Evolutionary conservation across 2,888 invertebrate species (phyloP).

Genomic region (Urechis unicinctus): DNA sequence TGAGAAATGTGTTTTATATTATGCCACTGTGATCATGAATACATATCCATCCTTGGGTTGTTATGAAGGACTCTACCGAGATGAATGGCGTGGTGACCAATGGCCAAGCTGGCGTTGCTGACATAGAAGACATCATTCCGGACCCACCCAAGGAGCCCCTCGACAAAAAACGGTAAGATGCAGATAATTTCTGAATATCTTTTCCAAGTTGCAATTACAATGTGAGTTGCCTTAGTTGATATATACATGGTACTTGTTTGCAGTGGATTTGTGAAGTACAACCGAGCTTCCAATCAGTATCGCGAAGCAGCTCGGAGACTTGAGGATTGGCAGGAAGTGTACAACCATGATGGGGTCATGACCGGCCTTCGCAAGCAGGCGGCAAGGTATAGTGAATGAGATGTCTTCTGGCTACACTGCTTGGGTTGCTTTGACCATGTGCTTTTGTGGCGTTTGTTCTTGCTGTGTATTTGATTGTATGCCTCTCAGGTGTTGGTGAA

Average conservation of each 20-base stretch:
- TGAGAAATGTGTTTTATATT: too few species aligned
- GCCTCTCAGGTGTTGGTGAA: too few species aligned
- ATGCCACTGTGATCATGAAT: too few species aligned
- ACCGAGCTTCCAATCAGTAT: conserved; percentile 79
- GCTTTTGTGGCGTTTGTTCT: not conserved
- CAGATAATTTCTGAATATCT: conserved; percentile 1
- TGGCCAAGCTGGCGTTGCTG: conserved; percentile 59
- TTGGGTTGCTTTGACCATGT: not conserved
- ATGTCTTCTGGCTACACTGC: not conserved
- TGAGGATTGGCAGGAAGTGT: conserved; percentile 96
- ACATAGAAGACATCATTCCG: conserved; percentile 83
- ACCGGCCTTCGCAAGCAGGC: conserved; percentile 59
- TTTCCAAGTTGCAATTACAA: not conserved
- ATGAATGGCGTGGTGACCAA: too few species aligned
- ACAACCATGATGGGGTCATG: conserved; percentile 76
- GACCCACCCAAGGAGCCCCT: conserved; percentile 70
- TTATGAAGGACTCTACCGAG: too few species aligned
- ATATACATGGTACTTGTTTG: not conserved
- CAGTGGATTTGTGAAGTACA: conserved; percentile 94
- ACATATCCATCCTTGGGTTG: too few species aligned
- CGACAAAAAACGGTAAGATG: conserved; percentile 65
- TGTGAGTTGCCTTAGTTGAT: conserved; percentile 1
- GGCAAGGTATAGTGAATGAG: conserved; percentile 52
- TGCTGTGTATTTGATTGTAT: too few species aligned
- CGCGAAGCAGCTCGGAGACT: conserved; percentile 76